Percentiles rank a stretch among this genome's conserved stretches.
Conservation (phyloP, 2,797 vertebrate species). For the Megalops cyprinoides region DNA sequence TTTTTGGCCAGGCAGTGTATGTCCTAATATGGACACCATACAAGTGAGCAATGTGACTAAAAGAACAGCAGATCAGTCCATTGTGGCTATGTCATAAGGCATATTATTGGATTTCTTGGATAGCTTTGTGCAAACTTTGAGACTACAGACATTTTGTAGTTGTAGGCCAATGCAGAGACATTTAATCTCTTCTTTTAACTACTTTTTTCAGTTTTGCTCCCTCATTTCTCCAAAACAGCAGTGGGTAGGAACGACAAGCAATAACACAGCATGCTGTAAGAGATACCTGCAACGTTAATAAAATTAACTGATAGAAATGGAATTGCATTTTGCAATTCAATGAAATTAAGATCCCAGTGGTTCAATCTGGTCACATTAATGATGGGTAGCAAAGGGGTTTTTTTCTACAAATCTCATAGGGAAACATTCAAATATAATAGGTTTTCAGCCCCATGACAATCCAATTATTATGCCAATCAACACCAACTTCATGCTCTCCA, state of each 20-base stretch:
- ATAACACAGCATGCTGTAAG: slow-evolving; percentile 78
- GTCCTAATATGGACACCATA: no score
- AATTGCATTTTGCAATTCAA: slow-evolving; percentile 86
- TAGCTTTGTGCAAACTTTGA: no score
- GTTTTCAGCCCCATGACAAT: slow-evolving; percentile 99
- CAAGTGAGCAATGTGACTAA: no score
- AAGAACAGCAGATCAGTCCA: no score
- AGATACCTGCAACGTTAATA: slow-evolving; percentile 97
- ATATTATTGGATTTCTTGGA: no score
- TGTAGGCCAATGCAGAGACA: background rate
- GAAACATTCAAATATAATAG: slow-evolving; percentile 99
- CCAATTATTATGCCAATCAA: slow-evolving; percentile 99
- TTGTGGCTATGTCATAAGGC: no score
- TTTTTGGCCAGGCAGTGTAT: no score
- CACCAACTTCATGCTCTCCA: slow-evolving; percentile 99
- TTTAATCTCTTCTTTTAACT: background rate
- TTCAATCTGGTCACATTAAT: slow-evolving; percentile 99
- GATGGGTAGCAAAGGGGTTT: slow-evolving; percentile 94
- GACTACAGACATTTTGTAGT: no score
- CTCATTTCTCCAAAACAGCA: slow-evolving; percentile 54
- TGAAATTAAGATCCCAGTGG: slow-evolving; percentile 94
- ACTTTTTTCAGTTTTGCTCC: background rate
- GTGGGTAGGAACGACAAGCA: slow-evolving; percentile 72
- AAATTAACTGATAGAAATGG: slow-evolving; percentile 99
- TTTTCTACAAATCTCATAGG: slow-evolving; percentile 99